Percentiles rank a stretch among this genome's conserved stretches.
phyloP scores from a whole-genome alignment of 2,113 vertebrate species.

The Saimiri boliviensis region DNA sequence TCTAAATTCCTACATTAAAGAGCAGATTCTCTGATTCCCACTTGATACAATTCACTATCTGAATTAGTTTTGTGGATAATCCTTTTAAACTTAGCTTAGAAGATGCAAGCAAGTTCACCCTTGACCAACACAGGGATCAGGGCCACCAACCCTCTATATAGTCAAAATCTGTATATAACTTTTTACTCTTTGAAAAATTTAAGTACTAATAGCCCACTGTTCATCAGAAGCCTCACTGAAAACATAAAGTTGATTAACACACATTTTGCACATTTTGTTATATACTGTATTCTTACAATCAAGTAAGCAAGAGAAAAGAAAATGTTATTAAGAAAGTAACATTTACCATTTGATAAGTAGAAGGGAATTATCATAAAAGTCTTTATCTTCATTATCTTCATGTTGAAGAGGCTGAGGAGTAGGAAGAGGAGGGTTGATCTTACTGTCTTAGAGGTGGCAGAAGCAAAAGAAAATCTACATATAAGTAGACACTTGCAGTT shows the following conservation, averaged over 20 bases:
- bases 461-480: not conserved
- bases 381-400: not conserved
- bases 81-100: slow-evolving; percentile 38
- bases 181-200: not conserved
- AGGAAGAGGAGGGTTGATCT: not conserved
- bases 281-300: not conserved
- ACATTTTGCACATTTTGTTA: not conserved
- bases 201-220: not conserved
- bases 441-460: not conserved
- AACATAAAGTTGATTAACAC: not conserved
- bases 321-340: not conserved
- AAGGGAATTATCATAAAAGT: not conserved
- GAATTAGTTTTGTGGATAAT: slow-evolving; percentile 16
- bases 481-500: not conserved
- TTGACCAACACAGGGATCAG: not conserved
- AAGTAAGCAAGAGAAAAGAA: not conserved
- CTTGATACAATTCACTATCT: not conserved
- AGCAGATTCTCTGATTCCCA: not conserved
- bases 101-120: not conserved
- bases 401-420: not conserved
- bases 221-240: not conserved
- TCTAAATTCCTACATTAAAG: not conserved
- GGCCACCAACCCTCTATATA: not conserved
- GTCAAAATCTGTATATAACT: not conserved
- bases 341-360: not conserved